phyloP scores from a whole-genome alignment of 1,140 invertebrate genomes.

The Globodera ellingtonae region DNA sequence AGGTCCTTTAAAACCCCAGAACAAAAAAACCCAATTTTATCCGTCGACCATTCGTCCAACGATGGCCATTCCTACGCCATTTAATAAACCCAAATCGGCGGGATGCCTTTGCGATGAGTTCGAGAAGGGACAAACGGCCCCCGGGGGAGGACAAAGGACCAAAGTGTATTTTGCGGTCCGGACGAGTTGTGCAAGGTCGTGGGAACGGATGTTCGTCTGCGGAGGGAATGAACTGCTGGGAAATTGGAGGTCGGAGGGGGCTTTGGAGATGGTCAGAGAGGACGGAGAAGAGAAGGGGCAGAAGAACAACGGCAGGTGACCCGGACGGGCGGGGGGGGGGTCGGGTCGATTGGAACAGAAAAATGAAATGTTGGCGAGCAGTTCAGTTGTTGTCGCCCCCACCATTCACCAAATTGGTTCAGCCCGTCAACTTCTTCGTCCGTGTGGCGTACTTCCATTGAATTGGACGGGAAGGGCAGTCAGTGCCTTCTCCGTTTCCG shows the following conservation, averaged over 20 bases:
- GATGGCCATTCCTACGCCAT: not conserved
- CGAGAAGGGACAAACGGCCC: not conserved
- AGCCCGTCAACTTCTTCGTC: not conserved
- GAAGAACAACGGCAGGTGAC: not conserved
- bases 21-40: no score
- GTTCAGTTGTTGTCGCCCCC: no score
- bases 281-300: not conserved
- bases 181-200: not conserved
- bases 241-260: not conserved
- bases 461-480: not conserved
- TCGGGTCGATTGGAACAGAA: no score
- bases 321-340: not conserved
- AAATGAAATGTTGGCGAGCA: no score
- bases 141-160: not conserved
- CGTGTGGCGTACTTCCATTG: not conserved
- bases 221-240: not conserved
- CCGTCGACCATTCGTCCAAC: not conserved
- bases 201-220: constrained; percentile 15
- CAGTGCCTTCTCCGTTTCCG: not conserved
- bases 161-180: constrained; percentile 4
- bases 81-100: not conserved
- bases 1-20: no score
- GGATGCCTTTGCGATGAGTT: not conserved
- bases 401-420: not conserved
- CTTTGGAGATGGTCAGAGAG: constrained; percentile 6